A percentile compares a stretch with the other conserved stretches of the same genome.
phyloP scores from a whole-genome alignment of 2,888 invertebrate species.

The Epinotia bilunana region DNA sequence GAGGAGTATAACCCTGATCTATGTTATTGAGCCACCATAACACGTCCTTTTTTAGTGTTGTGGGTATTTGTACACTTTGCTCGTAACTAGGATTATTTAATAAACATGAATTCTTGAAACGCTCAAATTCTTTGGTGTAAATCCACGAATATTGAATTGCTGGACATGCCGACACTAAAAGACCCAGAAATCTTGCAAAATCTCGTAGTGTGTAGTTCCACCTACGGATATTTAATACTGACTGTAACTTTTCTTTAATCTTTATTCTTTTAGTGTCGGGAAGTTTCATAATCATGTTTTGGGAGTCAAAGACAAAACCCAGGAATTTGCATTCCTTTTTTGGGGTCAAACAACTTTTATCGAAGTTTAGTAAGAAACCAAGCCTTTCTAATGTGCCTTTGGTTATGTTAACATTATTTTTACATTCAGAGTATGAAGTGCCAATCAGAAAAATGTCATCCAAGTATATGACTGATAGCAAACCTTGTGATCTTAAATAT shows the following conservation, averaged over 20 bases:
- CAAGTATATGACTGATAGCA: not conserved
- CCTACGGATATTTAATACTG: not conserved
- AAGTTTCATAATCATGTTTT: not conserved
- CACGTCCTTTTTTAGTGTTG: not conserved
- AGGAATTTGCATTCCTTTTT: too few relatives aligned
- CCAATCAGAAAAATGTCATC: constrained; percentile 1
- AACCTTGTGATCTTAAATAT: constrained; percentile 2
- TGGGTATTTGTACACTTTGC: not conserved
- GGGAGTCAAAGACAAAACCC: not conserved
- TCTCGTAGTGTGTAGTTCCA: not conserved
- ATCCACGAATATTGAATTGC: constrained; percentile 3
- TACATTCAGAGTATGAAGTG: constrained; percentile 8
- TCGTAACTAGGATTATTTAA: not conserved
- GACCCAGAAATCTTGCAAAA: not conserved
- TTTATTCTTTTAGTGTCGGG: constrained; percentile 3
- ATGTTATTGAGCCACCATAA: not conserved
- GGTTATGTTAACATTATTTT: constrained; percentile 2
- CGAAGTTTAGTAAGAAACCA: not conserved
- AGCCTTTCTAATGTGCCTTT: not conserved
- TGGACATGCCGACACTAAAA: constrained; percentile 1
- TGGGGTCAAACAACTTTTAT: not conserved
- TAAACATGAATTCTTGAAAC: not conserved
- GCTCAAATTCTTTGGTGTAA: constrained; percentile 2
- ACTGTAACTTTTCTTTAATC: not conserved
- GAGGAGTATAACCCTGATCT: not conserved